A percentile compares a stretch with the other conserved stretches of the same genome.
Evolutionary conservation across 2,797 vertebrate genomes (phyloP).

Genomic region (Balearica regulorum): DNA sequence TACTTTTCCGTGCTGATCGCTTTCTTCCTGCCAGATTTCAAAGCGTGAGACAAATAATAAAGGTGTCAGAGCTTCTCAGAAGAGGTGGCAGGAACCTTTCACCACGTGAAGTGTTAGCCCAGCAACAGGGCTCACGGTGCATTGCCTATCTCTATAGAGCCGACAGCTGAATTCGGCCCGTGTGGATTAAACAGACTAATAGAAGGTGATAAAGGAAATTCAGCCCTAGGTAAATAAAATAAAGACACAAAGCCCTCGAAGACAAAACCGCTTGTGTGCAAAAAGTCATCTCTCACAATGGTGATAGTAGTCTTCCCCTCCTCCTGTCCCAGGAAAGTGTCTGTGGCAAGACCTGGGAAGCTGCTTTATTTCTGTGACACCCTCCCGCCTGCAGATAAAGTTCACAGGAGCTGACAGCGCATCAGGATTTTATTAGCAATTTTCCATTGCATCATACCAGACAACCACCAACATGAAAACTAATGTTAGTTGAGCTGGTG

Average conservation of each 20-base stretch:
- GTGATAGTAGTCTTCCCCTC: neutral
- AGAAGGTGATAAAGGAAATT: neutral
- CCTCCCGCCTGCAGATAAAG: neutral
- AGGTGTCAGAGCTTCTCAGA: neutral
- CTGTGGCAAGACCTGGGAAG: neutral
- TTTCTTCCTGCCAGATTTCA: neutral
- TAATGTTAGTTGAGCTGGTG: neutral
- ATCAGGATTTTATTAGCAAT: neutral
- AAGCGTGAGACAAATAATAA: neutral
- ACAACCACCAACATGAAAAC: neutral
- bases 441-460: conserved; percentile 41
- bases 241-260: neutral
- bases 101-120: neutral
- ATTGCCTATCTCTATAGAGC: neutral
- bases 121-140: neutral
- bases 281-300: neutral
- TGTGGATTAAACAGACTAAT: neutral
- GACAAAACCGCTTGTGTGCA: neutral
- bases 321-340: neutral
- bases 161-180: neutral
- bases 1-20: neutral
- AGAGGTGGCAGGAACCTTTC: neutral
- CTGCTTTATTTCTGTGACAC: neutral
- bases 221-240: neutral
- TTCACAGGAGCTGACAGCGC: neutral